phyloP scores from a whole-genome alignment of 2,888 invertebrate species.

The Dynastes tityus region DNA sequence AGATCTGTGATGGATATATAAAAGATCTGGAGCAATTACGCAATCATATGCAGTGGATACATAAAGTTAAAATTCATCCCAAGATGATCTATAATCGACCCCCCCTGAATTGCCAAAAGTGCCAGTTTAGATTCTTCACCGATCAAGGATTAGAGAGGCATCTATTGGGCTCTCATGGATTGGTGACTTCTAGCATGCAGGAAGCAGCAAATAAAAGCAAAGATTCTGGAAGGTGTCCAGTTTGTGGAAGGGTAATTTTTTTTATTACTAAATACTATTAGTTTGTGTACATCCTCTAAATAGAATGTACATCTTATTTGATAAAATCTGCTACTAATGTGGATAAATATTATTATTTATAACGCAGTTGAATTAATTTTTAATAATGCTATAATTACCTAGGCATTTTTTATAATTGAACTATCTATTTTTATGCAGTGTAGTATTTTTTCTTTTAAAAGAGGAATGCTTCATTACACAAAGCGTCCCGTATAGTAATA shows the following conservation, averaged over 20 bases:
- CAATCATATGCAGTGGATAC: conserved; percentile 98
- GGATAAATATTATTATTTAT: too few species aligned
- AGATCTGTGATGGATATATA: conserved; percentile 97
- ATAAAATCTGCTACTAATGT: too few species aligned
- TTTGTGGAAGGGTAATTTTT: conserved; percentile 87
- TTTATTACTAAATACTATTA: too few species aligned
- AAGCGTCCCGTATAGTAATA: too few species aligned
- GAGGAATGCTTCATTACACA: too few species aligned
- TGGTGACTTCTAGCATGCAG: conserved; percentile 97
- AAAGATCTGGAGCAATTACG: conserved; percentile 94
- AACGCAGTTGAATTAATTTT: too few species aligned
- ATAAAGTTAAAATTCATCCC: conserved; percentile 96
- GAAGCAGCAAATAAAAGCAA: conserved; percentile 96
- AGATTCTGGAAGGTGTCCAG: conserved; percentile 94
- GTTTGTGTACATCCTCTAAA: too few species aligned
- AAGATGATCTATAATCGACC: conserved; percentile 97
- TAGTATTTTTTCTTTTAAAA: too few species aligned
- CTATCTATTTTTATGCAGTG: too few species aligned
- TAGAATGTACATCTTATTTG: too few species aligned
- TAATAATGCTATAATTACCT: too few species aligned
- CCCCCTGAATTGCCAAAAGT: conserved; percentile 96
- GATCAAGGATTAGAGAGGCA: conserved; percentile 97
- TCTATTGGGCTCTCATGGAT: conserved; percentile 92
- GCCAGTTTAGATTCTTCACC: conserved; percentile 97
- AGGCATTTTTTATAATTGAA: too few species aligned